phyloP scores from a whole-genome alignment of 2,888 invertebrate species.

The Eledona agricola region DNA sequence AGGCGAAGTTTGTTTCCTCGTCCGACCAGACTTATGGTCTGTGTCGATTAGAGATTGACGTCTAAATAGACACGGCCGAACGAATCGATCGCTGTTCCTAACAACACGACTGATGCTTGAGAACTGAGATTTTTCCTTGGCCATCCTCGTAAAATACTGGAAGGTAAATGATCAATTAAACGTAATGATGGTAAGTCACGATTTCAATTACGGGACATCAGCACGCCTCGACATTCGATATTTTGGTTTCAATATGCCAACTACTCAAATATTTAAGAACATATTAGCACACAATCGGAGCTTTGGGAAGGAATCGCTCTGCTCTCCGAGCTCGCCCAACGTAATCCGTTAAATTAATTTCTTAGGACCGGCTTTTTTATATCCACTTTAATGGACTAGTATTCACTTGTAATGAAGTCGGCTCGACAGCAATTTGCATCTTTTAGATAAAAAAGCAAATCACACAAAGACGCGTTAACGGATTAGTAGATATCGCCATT shows the following conservation, averaged over 20 bases:
- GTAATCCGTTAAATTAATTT: constrained; percentile 30
- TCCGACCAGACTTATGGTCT: constrained; percentile 39
- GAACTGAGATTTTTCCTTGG: constrained; percentile 22
- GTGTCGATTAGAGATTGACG: constrained; percentile 46
- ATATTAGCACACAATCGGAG: constrained; percentile 30
- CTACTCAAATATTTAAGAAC: constrained; percentile 20
- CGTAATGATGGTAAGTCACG: constrained; percentile 40
- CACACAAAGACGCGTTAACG: too few relatives aligned
- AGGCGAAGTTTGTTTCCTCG: constrained; percentile 32
- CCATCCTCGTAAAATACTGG: constrained; percentile 31
- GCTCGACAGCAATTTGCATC: too few relatives aligned
- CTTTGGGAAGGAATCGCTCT: constrained; percentile 14
- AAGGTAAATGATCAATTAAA: constrained; percentile 39
- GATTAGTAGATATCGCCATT: too few relatives aligned
- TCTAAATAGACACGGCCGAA: constrained; percentile 43
- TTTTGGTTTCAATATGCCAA: constrained; percentile 24
- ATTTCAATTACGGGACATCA: constrained; percentile 40
- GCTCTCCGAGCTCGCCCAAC: not conserved
- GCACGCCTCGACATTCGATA: constrained; percentile 31
- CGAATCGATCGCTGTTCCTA: constrained; percentile 39
- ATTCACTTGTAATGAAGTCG: too few relatives aligned
- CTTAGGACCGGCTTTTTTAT: too few relatives aligned
- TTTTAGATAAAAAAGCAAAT: too few relatives aligned
- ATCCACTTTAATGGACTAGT: too few relatives aligned
- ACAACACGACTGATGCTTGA: constrained; percentile 26